A percentile compares a stretch with the other conserved stretches of the same genome.
Conservation (phyloP, 2,797 vertebrate genomes). For the Sylvia borin region DNA sequence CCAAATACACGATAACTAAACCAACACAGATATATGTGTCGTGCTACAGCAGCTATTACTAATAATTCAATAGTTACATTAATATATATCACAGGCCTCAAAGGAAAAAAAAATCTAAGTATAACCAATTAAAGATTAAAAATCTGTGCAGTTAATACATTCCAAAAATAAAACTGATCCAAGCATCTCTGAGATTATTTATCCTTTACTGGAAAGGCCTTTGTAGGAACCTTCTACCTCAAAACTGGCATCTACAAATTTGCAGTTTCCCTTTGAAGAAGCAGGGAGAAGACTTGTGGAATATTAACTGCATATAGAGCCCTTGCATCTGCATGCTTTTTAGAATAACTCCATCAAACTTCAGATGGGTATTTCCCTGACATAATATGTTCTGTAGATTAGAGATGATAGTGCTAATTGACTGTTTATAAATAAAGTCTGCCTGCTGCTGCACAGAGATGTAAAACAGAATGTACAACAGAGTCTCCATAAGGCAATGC, state of each 20-base stretch:
- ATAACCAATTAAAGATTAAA: neutral
- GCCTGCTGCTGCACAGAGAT: neutral
- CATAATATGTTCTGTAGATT: neutral
- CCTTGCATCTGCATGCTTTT: neutral
- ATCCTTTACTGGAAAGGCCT: neutral
- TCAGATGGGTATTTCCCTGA: neutral
- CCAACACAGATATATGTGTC: neutral
- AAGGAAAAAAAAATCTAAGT: neutral
- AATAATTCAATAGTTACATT: neutral
- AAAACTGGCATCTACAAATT: neutral
- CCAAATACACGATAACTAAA: neutral
- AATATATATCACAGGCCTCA: neutral
- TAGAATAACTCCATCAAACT: neutral
- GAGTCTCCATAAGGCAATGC: neutral
- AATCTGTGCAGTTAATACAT: neutral
- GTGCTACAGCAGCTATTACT: neutral
- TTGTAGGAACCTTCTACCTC: neutral
- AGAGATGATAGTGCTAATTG: neutral
- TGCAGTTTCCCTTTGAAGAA: neutral
- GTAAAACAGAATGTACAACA: neutral
- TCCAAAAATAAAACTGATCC: neutral
- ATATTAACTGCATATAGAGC: neutral
- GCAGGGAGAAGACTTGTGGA: neutral
- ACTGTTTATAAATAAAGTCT: neutral
- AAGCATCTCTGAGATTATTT: neutral